A percentile compares a stretch with the other conserved stretches of the same genome.
phyloP scores from a whole-genome alignment of 2,113 vertebrate species.

The Myotis yumanensis region DNA sequence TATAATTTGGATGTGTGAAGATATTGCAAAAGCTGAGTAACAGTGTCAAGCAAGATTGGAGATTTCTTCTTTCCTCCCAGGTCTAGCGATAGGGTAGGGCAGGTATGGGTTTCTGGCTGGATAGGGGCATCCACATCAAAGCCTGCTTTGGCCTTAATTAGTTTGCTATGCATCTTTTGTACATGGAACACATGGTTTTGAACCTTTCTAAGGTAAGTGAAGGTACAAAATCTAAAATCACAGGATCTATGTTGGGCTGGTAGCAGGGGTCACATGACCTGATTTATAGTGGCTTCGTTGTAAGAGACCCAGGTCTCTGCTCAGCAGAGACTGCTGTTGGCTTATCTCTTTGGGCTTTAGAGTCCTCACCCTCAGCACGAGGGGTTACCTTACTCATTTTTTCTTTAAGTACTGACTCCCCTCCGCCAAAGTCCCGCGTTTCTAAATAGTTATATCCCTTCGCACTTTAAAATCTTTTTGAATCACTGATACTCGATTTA shows the following conservation, averaged over 20 bases:
- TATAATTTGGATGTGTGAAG: background rate
- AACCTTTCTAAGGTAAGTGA: background rate
- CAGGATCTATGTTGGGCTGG: background rate
- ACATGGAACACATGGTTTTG: background rate
- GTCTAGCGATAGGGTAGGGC: background rate
- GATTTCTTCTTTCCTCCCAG: background rate
- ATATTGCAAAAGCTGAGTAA: background rate
- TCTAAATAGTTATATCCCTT: background rate
- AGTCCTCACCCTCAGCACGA: background rate
- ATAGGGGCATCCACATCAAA: too few species aligned
- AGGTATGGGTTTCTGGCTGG: background rate
- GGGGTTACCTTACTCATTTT: background rate
- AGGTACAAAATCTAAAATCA: background rate
- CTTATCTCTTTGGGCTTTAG: background rate
- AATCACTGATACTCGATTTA: background rate
- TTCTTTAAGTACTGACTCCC: background rate
- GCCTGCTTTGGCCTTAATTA: background rate
- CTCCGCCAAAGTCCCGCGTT: background rate
- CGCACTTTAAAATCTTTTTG: background rate
- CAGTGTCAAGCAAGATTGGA: background rate
- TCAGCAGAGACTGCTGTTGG: background rate
- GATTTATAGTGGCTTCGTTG: background rate
- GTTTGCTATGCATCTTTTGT: accelerated
- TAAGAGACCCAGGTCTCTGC: background rate
- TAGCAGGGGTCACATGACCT: background rate